Conservation (phyloP, 2,113 vertebrate genomes). For the Aphyosemion australe region DNA sequence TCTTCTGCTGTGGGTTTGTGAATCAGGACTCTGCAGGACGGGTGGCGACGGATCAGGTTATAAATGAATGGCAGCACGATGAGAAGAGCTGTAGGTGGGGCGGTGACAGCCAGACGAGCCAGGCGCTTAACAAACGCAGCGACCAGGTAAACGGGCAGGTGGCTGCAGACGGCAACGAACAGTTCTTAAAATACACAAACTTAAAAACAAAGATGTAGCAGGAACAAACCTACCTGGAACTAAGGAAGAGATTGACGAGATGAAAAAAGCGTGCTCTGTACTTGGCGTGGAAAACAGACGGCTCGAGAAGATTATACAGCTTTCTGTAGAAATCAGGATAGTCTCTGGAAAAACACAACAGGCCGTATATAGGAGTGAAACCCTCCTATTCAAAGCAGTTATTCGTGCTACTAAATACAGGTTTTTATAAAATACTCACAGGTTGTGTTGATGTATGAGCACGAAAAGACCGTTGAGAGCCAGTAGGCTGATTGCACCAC, state of each 20-base stretch:
- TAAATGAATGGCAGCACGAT: conserved; percentile 91
- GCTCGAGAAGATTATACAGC: conserved; percentile 90
- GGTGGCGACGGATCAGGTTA: conserved; percentile 92
- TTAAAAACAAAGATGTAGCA: neutral
- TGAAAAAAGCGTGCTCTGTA: conserved; percentile 95
- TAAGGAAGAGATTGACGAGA: conserved; percentile 88
- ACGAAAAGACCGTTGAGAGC: conserved; percentile 95
- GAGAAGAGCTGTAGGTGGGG: conserved; percentile 87
- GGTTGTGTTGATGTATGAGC: conserved; percentile 93
- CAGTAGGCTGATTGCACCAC: conserved; percentile 93
- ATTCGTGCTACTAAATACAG: no score
- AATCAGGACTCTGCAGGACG: conserved; percentile 85
- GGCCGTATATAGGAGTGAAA: no score
- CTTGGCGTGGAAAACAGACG: conserved; percentile 91
- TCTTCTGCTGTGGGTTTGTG: conserved; percentile 82
- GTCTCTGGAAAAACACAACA: conserved; percentile 78
- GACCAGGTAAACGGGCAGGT: conserved; percentile 91
- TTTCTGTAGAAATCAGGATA: conserved; percentile 97
- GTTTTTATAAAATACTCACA: conserved; percentile 83
- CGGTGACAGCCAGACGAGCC: conserved; percentile 86
- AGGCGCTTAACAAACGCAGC: conserved; percentile 93
- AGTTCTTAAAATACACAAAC: neutral
- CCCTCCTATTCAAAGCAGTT: no score
- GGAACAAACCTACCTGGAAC: conserved; percentile 84
- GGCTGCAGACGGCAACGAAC: conserved; percentile 73